Evolutionary conservation across 2,888 invertebrate species (phyloP), one percentile per base, ranked within the genome.

Genomic region (Osmoderma eremita): DNA sequence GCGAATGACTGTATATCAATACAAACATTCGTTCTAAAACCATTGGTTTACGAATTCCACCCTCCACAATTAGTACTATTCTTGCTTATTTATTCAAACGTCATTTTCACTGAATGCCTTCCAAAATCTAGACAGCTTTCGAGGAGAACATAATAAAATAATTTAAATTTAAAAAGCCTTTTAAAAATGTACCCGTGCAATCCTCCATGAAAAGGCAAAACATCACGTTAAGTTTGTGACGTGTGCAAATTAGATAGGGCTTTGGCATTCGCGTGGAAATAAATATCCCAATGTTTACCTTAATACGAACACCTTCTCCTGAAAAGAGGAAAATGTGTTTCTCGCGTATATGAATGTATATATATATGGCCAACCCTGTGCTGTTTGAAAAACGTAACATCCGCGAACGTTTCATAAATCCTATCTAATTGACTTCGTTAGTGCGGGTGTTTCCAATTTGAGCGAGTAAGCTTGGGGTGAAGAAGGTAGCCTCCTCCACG

Each of bases 371-470:
- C 30, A 30, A 36, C 24, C 30, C 13, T 12, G 45, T 6, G 12
- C 30, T 30, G 45, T 30, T 30, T 36, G 10, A 30, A 36, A 61
- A 45, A 45, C 24, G 45, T 30, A 61, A 61, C 58, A 41, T 61
- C 45, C 45, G 41, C 45, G 8, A 45, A 45, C 30, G 58, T 36
- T 61, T 61, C 45, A 45, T 45, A 45, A 61, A 61, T 61, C 58
- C 42, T 24, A 45, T 36, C 58, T 61, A 61, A 61, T 61, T 61
- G 58, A 61, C 58, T 61, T 61, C 58, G 45, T 61, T 61, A 61
- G 48, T 45, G 45, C 45, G 58, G 45, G 58, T 61, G 58, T 61
- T 61, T 61, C 45, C 58, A 61, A 30, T 61, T 45, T 30, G 30
- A 18, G 56, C 39, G 41, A 41, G 56, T 39, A 54, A 45, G 58